These are phyloP conservation scores for Gavialis gangeticus DNA, from an alignment of 2,113 vertebrate genomes.

Conservation along the genomic window DNA sequence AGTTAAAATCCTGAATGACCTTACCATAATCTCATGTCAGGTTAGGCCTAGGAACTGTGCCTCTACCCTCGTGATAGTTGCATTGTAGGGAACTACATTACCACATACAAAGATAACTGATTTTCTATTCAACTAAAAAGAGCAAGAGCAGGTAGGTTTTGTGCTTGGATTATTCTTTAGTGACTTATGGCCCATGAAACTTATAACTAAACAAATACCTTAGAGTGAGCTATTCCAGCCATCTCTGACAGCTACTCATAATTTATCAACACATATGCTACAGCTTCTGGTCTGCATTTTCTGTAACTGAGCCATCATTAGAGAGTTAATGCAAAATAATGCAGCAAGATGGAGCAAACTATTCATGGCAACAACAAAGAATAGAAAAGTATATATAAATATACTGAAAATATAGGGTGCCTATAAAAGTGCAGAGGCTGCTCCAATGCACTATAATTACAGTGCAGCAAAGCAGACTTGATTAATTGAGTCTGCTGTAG, in stretches of 20 bases:
- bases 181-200: not conserved
- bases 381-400: not conserved
- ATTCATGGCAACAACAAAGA: not conserved
- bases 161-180: not conserved
- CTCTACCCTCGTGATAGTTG: not conserved
- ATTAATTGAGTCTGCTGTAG: no score
- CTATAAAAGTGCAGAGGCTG: not conserved
- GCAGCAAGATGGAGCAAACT: not conserved
- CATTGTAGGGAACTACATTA: not conserved
- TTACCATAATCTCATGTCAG: not conserved
- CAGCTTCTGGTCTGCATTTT: not conserved
- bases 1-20: no score
- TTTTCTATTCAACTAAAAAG: not conserved
- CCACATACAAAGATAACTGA: not conserved
- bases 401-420: not conserved
- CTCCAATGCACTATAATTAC: no score
- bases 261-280: not conserved
- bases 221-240: rapidly evolving
- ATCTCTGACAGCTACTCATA: not conserved
- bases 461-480: no score
- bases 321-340: not conserved
- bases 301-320: not conserved
- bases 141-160: not conserved
- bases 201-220: not conserved
- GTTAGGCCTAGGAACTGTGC: not conserved